A percentile compares a stretch with the other conserved stretches of the same genome.
Conservation (phyloP, 2,888 invertebrate genomes). For the Endotricha flammealis region DNA sequence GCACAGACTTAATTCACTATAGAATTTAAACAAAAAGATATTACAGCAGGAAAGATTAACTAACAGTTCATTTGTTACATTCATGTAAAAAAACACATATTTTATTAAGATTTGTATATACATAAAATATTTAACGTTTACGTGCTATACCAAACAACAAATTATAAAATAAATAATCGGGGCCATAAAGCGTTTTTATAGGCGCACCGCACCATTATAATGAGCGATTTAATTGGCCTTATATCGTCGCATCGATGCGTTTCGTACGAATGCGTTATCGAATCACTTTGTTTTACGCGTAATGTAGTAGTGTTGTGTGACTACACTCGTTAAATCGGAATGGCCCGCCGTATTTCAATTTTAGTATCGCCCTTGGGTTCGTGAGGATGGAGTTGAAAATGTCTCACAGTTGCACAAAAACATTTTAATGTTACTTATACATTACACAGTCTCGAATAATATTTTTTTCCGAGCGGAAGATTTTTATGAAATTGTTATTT, state of each 20-base stretch:
- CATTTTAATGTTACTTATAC: not conserved
- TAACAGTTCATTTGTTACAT: too few species aligned
- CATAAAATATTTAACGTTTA: too few species aligned
- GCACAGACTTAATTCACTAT: too few species aligned
- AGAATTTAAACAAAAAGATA: too few species aligned
- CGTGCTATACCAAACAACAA: conserved; percentile 2
- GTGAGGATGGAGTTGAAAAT: conserved; percentile 6
- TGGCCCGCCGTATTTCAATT: conserved; percentile 17
- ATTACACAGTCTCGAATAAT: too few species aligned
- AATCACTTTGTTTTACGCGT: conserved; percentile 39
- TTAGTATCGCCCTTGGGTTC: conserved; percentile 14
- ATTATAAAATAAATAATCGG: conserved; percentile 16
- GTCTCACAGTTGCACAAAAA: not conserved
- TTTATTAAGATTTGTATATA: too few species aligned
- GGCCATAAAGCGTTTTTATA: conserved; percentile 22
- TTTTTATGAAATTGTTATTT: too few species aligned
- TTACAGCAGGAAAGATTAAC: too few species aligned
- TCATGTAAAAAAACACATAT: too few species aligned
- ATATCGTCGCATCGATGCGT: conserved; percentile 30
- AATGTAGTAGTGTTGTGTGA: conserved; percentile 36
- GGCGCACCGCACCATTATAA: conserved; percentile 4
- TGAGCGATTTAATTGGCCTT: conserved; percentile 36
- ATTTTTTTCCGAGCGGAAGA: too few species aligned
- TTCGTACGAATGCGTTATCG: conserved; percentile 34
- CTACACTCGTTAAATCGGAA: conserved; percentile 17